phyloP scores from a whole-genome alignment of 2,888 invertebrate genomes.

The Trichogramma dendrolimi region DNA sequence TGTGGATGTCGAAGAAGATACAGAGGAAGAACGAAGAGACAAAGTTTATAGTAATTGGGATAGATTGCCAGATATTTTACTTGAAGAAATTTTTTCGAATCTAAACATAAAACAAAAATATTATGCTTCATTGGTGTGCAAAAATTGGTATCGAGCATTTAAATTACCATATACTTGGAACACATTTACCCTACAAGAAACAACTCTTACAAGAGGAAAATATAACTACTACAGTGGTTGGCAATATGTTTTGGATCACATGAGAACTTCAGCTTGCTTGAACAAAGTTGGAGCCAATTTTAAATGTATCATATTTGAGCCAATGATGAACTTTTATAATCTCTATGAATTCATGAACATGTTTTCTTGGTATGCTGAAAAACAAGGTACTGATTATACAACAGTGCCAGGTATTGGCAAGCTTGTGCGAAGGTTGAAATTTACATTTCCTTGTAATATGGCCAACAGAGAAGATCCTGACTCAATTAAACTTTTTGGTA shows the following conservation, averaged over 20 bases:
- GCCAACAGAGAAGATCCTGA: slow-evolving; percentile 61
- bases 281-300: slow-evolving; percentile 65
- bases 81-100: slow-evolving; percentile 70
- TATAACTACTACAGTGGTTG: slow-evolving; percentile 80
- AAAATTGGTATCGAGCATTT: slow-evolving; percentile 66
- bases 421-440: slow-evolving; percentile 61
- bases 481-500: slow-evolving; percentile 67
- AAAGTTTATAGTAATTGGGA: slow-evolving; percentile 62
- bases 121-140: slow-evolving; percentile 68
- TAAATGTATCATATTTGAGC: slow-evolving; percentile 65
- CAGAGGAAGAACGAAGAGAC: slow-evolving; percentile 43
- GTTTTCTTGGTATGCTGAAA: slow-evolving; percentile 69
- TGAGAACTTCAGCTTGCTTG: slow-evolving; percentile 68
- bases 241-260: slow-evolving; percentile 73
- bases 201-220: slow-evolving; percentile 68
- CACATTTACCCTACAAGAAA: slow-evolving; percentile 67
- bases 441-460: slow-evolving; percentile 74
- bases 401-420: slow-evolving; percentile 55
- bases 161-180: slow-evolving; percentile 73
- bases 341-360: slow-evolving; percentile 80
- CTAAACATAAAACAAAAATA: slow-evolving; percentile 67
- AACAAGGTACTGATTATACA: slow-evolving; percentile 41
- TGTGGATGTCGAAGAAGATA: slow-evolving; percentile 53
- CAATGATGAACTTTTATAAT: slow-evolving; percentile 75
- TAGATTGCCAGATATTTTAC: slow-evolving; percentile 65